Evolutionary conservation across 2,113 vertebrate species (phyloP).

Genomic region (Engystomops pustulosus): DNA sequence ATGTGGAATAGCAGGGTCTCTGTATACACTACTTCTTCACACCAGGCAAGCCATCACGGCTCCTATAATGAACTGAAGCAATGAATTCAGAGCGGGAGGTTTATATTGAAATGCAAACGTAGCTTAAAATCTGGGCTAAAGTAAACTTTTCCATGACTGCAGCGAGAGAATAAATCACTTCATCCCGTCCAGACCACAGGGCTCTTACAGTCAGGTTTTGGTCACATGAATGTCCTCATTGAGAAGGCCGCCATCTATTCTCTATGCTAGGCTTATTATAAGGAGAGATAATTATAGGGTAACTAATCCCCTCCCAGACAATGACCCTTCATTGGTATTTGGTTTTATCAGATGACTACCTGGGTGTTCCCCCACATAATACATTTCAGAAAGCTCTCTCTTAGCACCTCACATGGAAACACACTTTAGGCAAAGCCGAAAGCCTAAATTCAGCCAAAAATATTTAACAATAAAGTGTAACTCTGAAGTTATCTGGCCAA

Average conservation of each 20-base stretch:
- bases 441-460: too few relatives aligned
- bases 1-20: slow-evolving; percentile 16
- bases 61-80: slow-evolving; percentile 14
- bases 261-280: background rate
- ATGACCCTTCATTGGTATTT: background rate
- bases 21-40: background rate
- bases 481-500: too few relatives aligned
- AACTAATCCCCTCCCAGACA: background rate
- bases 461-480: too few relatives aligned
- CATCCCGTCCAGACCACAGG: slow-evolving; percentile 22
- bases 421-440: too few relatives aligned
- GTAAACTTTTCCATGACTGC: slow-evolving; percentile 44
- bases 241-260: background rate
- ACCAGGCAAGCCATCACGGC: too few relatives aligned
- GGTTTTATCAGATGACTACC: background rate
- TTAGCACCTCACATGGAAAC: too few relatives aligned
- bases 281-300: background rate
- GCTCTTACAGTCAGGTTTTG: background rate
- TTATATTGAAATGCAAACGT: background rate
- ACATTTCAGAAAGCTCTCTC: too few relatives aligned
- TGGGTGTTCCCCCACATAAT: background rate
- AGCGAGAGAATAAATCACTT: slow-evolving; percentile 35
- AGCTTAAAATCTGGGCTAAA: background rate
- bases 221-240: slow-evolving; percentile 1
- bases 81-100: background rate